Conservation (phyloP, 2,797 vertebrate genomes). For the Labroides dimidiatus region DNA sequence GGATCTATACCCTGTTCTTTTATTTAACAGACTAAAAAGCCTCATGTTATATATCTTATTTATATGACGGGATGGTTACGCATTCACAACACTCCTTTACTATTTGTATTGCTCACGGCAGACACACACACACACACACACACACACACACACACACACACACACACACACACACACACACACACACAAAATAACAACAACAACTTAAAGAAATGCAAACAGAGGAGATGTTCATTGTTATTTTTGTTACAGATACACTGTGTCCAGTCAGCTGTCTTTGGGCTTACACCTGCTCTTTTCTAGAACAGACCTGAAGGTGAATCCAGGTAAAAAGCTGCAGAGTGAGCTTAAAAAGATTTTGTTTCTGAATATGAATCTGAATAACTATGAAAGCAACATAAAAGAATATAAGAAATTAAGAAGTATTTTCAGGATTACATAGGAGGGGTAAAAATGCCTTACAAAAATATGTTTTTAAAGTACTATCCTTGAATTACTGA, state of each 20-base stretch:
- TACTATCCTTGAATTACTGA: background rate
- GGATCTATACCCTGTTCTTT: too few species aligned
- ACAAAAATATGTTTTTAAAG: background rate
- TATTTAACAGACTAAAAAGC: too few species aligned
- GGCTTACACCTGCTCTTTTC: constrained; percentile 32
- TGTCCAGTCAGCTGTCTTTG: constrained; percentile 14
- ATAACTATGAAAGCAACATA: too few species aligned
- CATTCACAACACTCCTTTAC: too few species aligned
- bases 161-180: background rate
- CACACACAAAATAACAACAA: too few species aligned
- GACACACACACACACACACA: too few species aligned
- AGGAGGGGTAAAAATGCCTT: background rate
- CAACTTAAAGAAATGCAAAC: background rate
- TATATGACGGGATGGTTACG: too few species aligned
- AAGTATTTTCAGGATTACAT: constrained; percentile 1
- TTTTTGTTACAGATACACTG: background rate
- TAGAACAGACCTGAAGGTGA: constrained; percentile 18
- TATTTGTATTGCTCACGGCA: too few species aligned
- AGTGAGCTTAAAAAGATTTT: constrained; percentile 1
- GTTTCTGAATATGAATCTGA: too few species aligned
- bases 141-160: too few species aligned
- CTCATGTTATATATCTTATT: too few species aligned
- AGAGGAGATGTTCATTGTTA: background rate
- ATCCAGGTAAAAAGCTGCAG: constrained; percentile 7
- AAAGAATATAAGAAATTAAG: too few species aligned